Evolutionary conservation across 2,797 vertebrate species (phyloP).

Genomic region (Crocidura indochinensis): DNA sequence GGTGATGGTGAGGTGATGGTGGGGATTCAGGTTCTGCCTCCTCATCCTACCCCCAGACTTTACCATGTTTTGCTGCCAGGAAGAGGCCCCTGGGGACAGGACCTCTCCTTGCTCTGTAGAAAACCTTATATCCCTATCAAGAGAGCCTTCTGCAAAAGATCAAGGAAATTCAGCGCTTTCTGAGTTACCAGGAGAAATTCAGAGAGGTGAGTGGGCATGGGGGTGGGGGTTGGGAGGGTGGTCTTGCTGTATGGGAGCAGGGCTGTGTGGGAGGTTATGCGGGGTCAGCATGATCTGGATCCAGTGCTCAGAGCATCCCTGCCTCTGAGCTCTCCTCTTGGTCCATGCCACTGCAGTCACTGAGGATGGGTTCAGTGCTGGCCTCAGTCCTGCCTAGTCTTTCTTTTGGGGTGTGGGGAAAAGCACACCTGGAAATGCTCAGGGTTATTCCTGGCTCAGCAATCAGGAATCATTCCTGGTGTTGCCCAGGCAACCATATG

Average conservation of each 20-base stretch:
- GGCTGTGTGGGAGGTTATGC: neutral
- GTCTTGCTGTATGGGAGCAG: neutral
- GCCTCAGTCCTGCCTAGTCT: neutral
- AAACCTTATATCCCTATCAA: constrained; percentile 51
- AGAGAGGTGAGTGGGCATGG: constrained; percentile 62
- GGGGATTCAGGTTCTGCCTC: no score
- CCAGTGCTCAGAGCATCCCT: neutral
- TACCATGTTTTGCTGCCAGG: neutral
- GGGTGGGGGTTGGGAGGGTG: neutral
- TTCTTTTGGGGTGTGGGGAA: no score
- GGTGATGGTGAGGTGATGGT: constrained; percentile 72
- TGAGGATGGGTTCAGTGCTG: neutral
- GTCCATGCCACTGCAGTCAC: neutral
- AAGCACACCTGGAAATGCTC: no score
- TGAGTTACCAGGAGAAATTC: neutral
- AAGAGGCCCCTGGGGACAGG: neutral
- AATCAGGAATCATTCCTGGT: no score
- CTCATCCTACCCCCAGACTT: neutral
- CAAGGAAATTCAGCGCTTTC: neutral
- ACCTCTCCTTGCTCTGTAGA: constrained; percentile 59
- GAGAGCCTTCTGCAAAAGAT: constrained; percentile 44
- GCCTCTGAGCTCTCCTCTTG: neutral
- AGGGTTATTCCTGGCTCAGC: no score
- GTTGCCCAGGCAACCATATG: no score
- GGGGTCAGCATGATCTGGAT: neutral